A percentile compares a stretch with the other conserved stretches of the same genome.
phyloP scores from a whole-genome alignment of 1,140 invertebrate species.

The Orchesella cincta region DNA sequence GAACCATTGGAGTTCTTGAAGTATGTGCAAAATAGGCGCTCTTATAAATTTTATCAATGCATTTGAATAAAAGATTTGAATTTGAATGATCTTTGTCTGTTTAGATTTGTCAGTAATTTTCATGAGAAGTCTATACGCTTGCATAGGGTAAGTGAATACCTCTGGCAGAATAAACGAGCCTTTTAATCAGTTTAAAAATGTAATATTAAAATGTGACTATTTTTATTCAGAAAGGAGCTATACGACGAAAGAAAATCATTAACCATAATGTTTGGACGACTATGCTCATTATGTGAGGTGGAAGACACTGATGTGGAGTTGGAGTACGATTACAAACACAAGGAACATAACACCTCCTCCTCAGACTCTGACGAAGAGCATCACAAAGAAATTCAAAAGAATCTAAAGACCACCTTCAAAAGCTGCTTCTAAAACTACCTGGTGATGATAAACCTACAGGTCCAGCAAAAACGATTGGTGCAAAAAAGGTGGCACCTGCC shows the following conservation, averaged over 20 bases:
- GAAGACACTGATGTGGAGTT: constrained; percentile 1
- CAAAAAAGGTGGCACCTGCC: too few species aligned
- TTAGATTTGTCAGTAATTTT: neutral
- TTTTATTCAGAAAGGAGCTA: neutral
- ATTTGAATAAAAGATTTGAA: too few species aligned
- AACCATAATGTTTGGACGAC: neutral
- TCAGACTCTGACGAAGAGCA: neutral
- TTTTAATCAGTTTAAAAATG: neutral
- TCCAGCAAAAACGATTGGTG: neutral
- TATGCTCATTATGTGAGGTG: neutral
- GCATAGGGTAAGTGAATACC: neutral
- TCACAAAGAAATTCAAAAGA: neutral
- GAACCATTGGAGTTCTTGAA: neutral
- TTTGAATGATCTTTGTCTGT: too few species aligned
- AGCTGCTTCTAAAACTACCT: neutral
- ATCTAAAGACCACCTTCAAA: neutral
- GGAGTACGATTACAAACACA: neutral
- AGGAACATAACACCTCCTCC: too few species aligned
- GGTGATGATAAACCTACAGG: neutral
- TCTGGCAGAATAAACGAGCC: neutral
- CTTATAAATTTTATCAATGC: too few species aligned
- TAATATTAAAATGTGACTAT: neutral
- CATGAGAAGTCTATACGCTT: neutral
- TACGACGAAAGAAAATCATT: neutral
- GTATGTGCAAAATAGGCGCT: too few species aligned